phyloP scores from a whole-genome alignment of 2,113 vertebrate species.

The Sardina pilchardus region DNA sequence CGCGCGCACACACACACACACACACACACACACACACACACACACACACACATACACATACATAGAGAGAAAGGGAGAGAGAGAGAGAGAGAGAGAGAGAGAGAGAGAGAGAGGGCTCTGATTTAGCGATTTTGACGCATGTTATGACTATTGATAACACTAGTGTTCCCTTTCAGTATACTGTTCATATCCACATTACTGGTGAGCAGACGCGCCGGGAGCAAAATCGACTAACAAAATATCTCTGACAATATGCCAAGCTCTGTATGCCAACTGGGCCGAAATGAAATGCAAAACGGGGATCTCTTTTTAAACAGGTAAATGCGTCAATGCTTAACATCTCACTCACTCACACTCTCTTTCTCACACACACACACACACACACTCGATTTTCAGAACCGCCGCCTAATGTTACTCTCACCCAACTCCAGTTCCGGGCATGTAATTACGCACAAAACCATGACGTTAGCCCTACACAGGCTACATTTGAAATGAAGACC shows the following conservation, averaged over 20 bases:
- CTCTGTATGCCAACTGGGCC: neutral
- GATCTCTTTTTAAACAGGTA: too few species aligned
- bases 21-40: too few species aligned
- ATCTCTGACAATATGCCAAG: neutral
- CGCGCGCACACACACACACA: neutral
- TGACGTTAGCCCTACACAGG: neutral
- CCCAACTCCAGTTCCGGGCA: neutral
- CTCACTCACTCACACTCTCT: neutral
- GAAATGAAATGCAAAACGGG: neutral
- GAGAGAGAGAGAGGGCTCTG: too few species aligned
- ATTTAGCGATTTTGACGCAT: neutral
- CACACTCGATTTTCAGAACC: neutral
- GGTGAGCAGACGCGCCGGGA: neutral
- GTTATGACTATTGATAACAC: neutral
- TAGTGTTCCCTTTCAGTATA: neutral
- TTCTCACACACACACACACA: neutral
- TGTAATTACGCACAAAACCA: neutral
- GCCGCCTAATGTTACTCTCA: neutral
- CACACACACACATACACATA: neutral
- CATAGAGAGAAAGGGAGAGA: too few species aligned
- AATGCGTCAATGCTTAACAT: neutral
- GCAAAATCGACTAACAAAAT: neutral
- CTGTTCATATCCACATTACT: neutral
- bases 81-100: too few species aligned
- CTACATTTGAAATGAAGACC: neutral